Base-by-base conservation (phyloP, 2,797 vertebrate genomes). In the Meda fulgida region DNA sequence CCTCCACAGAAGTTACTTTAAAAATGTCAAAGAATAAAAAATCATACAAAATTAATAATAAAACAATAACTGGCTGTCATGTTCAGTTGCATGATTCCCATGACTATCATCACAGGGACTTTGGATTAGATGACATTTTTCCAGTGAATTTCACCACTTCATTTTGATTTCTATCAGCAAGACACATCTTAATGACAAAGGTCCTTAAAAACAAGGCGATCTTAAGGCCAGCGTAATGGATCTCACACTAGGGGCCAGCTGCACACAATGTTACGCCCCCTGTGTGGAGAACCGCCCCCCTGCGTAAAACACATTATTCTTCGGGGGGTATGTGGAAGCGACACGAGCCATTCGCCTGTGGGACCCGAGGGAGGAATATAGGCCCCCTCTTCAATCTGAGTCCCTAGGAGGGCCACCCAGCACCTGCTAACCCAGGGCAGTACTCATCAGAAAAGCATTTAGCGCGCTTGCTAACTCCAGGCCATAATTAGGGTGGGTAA, bases 371-470 rank as follows among this genome's bases (percentile, higher is more conserved):
- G 84, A 87, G 66, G 81, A 70, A 87, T 84, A 71, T 95, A 93
- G 90, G 92, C 93, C 92, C 95, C 93, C 93, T 98, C 97, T 97
- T 99, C 96, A 97, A 98, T 99, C 97, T 97, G 95, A 96, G 97
- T 98, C 97, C 97, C 97, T 98, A 96, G 97, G 97, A 99, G 97
- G 97, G 97, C 97, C 94, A 96, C 96, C 95, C 96, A 97, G 98
- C 98, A 98, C 98, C 97, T 99, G 98, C 97, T 97, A 96, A 97
- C 97, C 97, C 91, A 89, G 95, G 95, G 96, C 89, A 92, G 89
- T 95, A 95, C 98, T 98, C 97, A 98, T 99, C 98, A 99, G 97
- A 97, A 98, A 99, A 97, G 96, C 98, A 98, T 99, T 99, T 98
- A 97, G 94, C 92, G 94, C 96, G 96, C 88, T 92, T 89, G 38